Base-by-base conservation (phyloP, 2,113 vertebrate species). In the Tupaia chinensis region DNA sequence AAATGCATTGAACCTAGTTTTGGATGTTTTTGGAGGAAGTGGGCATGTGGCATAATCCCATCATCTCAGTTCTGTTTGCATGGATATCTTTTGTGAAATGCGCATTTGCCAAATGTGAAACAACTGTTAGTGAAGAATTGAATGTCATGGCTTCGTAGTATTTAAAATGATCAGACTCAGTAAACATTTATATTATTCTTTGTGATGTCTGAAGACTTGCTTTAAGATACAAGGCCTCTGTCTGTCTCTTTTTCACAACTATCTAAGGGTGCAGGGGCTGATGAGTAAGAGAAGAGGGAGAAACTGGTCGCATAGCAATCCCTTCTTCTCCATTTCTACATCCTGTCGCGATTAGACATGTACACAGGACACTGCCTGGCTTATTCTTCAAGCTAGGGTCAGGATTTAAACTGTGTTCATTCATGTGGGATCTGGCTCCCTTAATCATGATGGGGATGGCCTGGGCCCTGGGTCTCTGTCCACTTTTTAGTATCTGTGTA, bases 61-160 rank as follows among this genome's bases (percentile, higher is more conserved):
- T 60, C 76, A 44, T 94, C 20, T 54, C 7, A 53, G 19, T 89
- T 96, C 22, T 5, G 20, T 53, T 76, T 85, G 15, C 73, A 5
- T 70, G 72, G 60, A 73, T 82, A 87, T 87, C 87, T 63, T 97
- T 94, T 68, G 58, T 90, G 63, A 94, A 78, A 69, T 83, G 5
- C 16, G 19, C 9, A n/a, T 91, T 79, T 95, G 44, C 93, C 29
- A 76, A 34, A 54, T 72, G 32, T 27, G 66, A 83, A 74, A 73
- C 5, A 72, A 68, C 27, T 84, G 8, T 70, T 82, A 44, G 88
- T 17, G 66, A 74, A 63, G 5, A 63, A 77, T 66, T 82, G 56
- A 84, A 53, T 60, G 92, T 86, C 7, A 76, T 53, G 17, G 15
- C 66, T 87, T 95, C 9, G 54, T 69, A 68, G 14, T 63, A 23